Base-by-base conservation (phyloP, 2,888 invertebrate genomes). In the Mesorhabditis belari region DNA sequence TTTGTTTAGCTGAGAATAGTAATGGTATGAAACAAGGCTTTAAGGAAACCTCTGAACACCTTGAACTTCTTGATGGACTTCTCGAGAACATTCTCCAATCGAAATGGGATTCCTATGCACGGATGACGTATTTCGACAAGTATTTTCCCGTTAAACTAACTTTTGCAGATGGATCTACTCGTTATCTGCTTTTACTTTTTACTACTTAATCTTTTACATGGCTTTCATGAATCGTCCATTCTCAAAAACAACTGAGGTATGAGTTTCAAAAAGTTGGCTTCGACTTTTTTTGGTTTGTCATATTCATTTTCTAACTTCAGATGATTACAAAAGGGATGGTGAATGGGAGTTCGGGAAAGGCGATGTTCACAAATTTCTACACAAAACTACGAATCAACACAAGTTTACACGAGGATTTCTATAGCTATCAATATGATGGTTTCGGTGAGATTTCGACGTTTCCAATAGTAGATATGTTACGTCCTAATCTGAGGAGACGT, bases 61-160 rank as follows among this genome's bases (percentile, higher is more conserved):
- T 96, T 75, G 92, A 93, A 76, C 85, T 96, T 61, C 87, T 96
- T 84, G 94, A 95, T 81, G 94, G 95, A 0, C 88, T 93, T 73
- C 84, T 96, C 53, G 90, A 92, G n/a, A 93, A 95, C 81, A 86
- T 96, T n/a, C 83, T 96, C 17, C 89, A 92, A 81, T 92, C 92
- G 3, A 98, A 98, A 85, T 98, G 96, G 96, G 91, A 93, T 77
- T 90, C 93, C 0, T 96, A 93, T 82, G 92, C 93, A 12, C 17
- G 21, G 21, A 51, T n/a, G 28, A 58, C 49, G 4, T 21, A 23
- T 49, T 44, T 24, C 9, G 4, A 23, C 44, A 51, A 6, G 27
- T 49, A 51, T 27, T 25, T 6, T 21, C n/a, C 51, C 9, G 17
- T 51, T 51, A 51, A 51, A n/a, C 21, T 21, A 5, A n/a, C n/a